Evolutionary conservation across 2,113 vertebrate genomes (phyloP).

Genomic region (Periophthalmodon schlosseri): DNA sequence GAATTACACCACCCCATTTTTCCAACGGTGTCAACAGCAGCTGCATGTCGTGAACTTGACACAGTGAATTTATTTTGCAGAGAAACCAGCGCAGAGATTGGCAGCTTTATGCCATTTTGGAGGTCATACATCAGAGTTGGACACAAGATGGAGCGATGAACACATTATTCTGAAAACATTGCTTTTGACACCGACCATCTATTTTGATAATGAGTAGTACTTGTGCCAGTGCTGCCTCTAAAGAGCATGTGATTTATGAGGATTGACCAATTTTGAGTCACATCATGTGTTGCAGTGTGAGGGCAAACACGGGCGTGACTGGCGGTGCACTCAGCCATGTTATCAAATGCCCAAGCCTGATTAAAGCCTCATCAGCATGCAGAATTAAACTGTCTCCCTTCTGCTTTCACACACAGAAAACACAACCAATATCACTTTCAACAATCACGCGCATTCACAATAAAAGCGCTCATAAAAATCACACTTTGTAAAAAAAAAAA

Average conservation of each 20-base stretch:
- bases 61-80: conserved; percentile 22
- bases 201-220: conserved; percentile 69
- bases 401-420: conserved; percentile 41
- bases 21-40: conserved; percentile 51
- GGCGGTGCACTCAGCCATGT: conserved; percentile 67
- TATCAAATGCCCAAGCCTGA: conserved; percentile 66
- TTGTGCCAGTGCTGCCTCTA: conserved; percentile 53
- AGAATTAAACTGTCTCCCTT: conserved; percentile 59
- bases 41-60: conserved; percentile 36
- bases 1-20: conserved; percentile 43
- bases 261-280: conserved; percentile 72
- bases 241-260: conserved; percentile 65
- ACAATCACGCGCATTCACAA: conserved; percentile 29
- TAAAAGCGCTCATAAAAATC: conserved; percentile 33
- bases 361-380: conserved; percentile 70
- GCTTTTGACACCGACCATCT: conserved; percentile 30
- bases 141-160: conserved; percentile 58
- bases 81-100: conserved; percentile 18
- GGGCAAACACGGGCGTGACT: conserved; percentile 69
- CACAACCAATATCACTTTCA: conserved; percentile 39
- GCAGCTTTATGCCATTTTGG: conserved; percentile 43
- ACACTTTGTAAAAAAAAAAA: conserved; percentile 42
- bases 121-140: conserved; percentile 57
- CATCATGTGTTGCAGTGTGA: conserved; percentile 58
- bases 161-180: conserved; percentile 62